phyloP scores from a whole-genome alignment of 2,797 vertebrate species.

The Eulemur rubriventer region DNA sequence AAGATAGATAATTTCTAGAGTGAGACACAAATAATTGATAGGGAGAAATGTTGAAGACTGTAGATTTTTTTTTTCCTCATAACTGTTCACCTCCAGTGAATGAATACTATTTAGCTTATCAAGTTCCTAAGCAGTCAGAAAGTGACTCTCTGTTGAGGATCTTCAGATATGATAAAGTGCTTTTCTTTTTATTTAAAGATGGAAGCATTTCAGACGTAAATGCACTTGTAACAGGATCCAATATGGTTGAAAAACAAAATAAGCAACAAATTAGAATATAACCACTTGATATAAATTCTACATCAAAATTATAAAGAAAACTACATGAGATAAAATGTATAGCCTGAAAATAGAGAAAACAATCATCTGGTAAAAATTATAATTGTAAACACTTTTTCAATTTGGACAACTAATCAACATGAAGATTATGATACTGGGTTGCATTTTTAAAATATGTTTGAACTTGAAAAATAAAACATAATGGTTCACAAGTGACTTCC shows the following conservation, averaged over 20 bases:
- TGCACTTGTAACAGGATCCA: background rate
- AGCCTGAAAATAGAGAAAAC: conserved; percentile 22
- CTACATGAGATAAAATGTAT: background rate
- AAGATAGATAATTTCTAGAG: background rate
- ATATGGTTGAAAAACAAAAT: conserved; percentile 29
- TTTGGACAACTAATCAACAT: conserved; percentile 11
- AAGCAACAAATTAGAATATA: background rate
- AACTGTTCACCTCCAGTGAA: conserved; percentile 14
- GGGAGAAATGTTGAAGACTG: conserved; percentile 20
- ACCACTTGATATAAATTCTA: background rate
- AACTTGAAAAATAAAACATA: conserved; percentile 52
- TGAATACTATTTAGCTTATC: background rate
- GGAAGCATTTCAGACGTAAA: conserved; percentile 3
- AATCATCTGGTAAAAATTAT: background rate
- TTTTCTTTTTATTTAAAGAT: conserved; percentile 37
- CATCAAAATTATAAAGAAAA: conserved; percentile 1
- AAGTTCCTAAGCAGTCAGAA: conserved; percentile 39
- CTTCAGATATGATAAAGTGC: conserved; percentile 9
- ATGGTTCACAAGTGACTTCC: background rate
- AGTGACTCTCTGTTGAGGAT: conserved; percentile 30
- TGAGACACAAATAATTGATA: conserved; percentile 5
- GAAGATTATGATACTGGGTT: background rate
- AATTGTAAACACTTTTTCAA: background rate
- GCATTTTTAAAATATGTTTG: conserved; percentile 24
- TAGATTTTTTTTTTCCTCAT: background rate